A percentile compares a stretch with the other conserved stretches of the same genome.
Conservation (phyloP, 2,888 invertebrate genomes). For the Amphimallon solstitiale region DNA sequence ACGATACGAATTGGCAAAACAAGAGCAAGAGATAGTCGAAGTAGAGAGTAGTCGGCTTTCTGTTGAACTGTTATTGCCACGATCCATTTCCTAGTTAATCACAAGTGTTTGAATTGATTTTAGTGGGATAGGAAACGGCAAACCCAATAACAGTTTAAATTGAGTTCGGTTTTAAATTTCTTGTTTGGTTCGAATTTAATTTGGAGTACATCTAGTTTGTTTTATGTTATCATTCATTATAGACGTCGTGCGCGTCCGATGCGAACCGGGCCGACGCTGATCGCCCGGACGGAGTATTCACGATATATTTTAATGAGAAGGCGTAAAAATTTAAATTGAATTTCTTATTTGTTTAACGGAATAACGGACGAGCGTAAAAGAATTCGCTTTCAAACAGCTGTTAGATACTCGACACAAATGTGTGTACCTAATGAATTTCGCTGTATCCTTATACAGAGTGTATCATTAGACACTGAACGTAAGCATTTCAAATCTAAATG, state of each 20-base stretch:
- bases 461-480: too few relatives aligned
- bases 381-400: background rate
- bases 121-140: conserved; percentile 44
- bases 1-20: conserved; percentile 32
- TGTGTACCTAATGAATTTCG: too few relatives aligned
- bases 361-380: conserved; percentile 1
- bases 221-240: conserved; percentile 42
- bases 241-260: conserved; percentile 9
- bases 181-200: conserved; percentile 46
- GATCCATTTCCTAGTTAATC: conserved; percentile 49
- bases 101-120: conserved; percentile 48
- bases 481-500: too few relatives aligned
- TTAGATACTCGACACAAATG: background rate
- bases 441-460: too few relatives aligned
- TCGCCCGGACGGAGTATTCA: background rate
- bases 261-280: conserved; percentile 7
- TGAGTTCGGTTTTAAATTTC: conserved; percentile 47
- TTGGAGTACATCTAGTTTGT: conserved; percentile 39
- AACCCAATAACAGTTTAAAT: conserved; percentile 47
- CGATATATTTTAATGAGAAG: conserved; percentile 34
- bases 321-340: conserved; percentile 40
- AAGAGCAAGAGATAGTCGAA: conserved; percentile 34
- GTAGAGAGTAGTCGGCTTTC: conserved; percentile 36
- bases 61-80: conserved; percentile 45
- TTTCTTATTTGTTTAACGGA: conserved; percentile 37